Conservation (phyloP, 2,113 vertebrate species). For the Bagarius yarrelli region DNA sequence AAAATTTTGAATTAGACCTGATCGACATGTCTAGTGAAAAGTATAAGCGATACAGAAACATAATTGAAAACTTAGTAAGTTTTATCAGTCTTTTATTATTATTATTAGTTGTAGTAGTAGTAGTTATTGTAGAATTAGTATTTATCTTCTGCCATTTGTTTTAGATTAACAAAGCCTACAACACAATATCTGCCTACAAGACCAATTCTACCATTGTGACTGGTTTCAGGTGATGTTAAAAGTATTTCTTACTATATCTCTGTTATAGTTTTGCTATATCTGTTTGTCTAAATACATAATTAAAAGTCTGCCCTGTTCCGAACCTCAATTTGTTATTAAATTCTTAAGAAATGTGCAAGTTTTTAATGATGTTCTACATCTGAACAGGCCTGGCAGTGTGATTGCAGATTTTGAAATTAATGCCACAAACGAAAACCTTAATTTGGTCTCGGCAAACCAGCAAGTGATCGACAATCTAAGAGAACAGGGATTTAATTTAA, state of each 20-base stretch:
- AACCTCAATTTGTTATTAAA: not conserved
- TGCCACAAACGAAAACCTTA: not conserved
- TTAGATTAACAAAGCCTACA: not conserved
- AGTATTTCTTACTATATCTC: not conserved
- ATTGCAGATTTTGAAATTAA: constrained; percentile 32
- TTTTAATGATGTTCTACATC: not conserved
- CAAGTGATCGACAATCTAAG: not conserved
- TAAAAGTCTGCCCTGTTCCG: not conserved
- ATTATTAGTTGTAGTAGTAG: not conserved
- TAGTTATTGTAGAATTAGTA: not conserved
- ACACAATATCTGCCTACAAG: not conserved
- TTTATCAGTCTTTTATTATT: not conserved
- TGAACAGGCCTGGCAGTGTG: constrained; percentile 41
- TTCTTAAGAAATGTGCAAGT: not conserved
- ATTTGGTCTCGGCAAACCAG: constrained; percentile 5
- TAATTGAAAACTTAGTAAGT: not conserved
- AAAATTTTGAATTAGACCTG: not conserved
- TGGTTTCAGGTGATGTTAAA: constrained; percentile 28
- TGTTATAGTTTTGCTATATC: not conserved
- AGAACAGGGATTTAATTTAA: not conserved
- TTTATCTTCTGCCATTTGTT: not conserved
- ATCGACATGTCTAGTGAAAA: not conserved
- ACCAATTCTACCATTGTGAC: constrained; percentile 9
- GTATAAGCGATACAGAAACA: not conserved
- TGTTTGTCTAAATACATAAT: not conserved